Percentiles rank a stretch among this genome's conserved stretches.
Conservation (phyloP, 2,888 invertebrate species). For the Pilophorus perplexus region DNA sequence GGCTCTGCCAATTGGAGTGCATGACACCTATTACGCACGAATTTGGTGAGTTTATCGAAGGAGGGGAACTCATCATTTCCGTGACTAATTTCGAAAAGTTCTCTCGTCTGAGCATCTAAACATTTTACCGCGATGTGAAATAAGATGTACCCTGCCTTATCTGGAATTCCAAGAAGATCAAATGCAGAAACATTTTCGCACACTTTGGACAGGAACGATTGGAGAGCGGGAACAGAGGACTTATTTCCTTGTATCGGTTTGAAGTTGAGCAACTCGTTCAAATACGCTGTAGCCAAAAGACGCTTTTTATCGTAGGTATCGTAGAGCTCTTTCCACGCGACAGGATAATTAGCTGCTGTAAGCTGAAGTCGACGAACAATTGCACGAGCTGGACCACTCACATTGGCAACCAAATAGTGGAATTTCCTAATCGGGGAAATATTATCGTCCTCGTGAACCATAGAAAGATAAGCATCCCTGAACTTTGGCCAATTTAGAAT, state of each 20-base stretch:
- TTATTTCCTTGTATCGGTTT: too few species aligned
- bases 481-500: not conserved
- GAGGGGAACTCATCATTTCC: not conserved
- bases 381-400: not conserved
- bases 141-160: not conserved
- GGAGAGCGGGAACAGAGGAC: not conserved
- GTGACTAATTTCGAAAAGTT: not conserved
- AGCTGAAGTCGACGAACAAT: not conserved
- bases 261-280: too few species aligned
- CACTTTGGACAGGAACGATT: not conserved
- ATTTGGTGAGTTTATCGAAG: not conserved
- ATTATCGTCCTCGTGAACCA: not conserved
- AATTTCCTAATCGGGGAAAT: not conserved
- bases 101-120: not conserved
- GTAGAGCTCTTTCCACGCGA: not conserved
- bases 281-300: too few species aligned
- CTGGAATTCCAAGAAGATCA: not conserved
- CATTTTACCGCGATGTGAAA: not conserved
- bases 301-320: too few species aligned
- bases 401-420: not conserved
- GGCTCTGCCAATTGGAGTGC: not conserved
- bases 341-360: not conserved
- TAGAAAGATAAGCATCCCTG: not conserved
- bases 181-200: not conserved
- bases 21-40: not conserved